phyloP scores from a whole-genome alignment of 2,888 invertebrate genomes.

The Phlogophora meticulosa region DNA sequence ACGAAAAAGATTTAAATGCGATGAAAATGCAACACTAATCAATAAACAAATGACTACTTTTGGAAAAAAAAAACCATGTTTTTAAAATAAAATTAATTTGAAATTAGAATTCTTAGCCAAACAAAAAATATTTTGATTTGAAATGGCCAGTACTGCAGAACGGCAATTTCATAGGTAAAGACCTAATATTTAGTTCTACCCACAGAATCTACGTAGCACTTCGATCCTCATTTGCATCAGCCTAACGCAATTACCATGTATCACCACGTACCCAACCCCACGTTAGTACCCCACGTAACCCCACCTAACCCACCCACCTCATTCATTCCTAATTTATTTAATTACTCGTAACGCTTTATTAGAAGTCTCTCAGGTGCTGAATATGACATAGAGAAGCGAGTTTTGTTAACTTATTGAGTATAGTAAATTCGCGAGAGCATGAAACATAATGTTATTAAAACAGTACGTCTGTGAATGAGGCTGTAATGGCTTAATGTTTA shows the following conservation, averaged over 20 bases:
- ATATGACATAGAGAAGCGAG: slow-evolving; percentile 24
- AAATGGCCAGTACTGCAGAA: too few relatives aligned
- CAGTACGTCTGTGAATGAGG: slow-evolving; percentile 41
- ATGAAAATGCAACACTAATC: too few relatives aligned
- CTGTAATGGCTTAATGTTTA: slow-evolving; percentile 18
- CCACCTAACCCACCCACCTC: slow-evolving; percentile 27
- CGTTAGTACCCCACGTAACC: too few relatives aligned
- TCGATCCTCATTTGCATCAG: slow-evolving; percentile 40
- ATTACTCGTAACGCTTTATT: slow-evolving; percentile 49
- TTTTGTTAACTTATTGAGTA: slow-evolving; percentile 34
- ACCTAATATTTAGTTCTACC: slow-evolving; percentile 28
- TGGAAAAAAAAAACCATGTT: too few relatives aligned
- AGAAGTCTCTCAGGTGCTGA: slow-evolving; percentile 32
- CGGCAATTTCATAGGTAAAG: too few relatives aligned
- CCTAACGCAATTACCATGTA: slow-evolving; percentile 49
- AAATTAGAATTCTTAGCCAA: too few relatives aligned
- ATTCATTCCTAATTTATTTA: slow-evolving; percentile 52
- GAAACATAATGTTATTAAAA: slow-evolving; percentile 61
- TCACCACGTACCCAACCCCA: too few relatives aligned
- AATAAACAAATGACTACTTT: too few relatives aligned
- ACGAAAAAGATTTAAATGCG: too few relatives aligned
- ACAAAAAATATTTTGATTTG: too few relatives aligned
- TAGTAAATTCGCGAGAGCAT: slow-evolving; percentile 61
- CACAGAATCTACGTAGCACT: slow-evolving; percentile 6
- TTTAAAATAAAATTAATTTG: too few relatives aligned